Percentiles rank a stretch among this genome's conserved stretches.
phyloP scores from a whole-genome alignment of 2,113 vertebrate genomes.

The Cephalopholis sonnerati region DNA sequence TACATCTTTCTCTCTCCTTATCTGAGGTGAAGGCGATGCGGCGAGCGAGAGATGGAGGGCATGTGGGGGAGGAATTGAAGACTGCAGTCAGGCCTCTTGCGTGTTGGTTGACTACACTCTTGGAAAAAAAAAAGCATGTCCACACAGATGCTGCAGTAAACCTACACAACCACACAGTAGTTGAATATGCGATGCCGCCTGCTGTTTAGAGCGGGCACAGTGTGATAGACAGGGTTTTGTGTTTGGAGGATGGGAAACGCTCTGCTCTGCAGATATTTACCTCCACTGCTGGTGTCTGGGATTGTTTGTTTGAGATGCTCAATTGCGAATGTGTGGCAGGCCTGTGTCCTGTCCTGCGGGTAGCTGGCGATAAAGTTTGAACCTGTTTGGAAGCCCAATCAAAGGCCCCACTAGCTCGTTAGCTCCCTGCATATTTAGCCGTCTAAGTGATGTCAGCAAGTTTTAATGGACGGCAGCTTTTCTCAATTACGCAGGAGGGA shows the following conservation, averaged over 20 bases:
- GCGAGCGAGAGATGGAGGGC: slow-evolving; percentile 29
- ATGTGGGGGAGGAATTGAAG: slow-evolving; percentile 31
- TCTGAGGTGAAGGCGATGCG: slow-evolving; percentile 57
- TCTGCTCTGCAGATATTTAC: slow-evolving; percentile 44
- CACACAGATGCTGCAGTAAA: slow-evolving; percentile 44
- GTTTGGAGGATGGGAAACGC: slow-evolving; percentile 12
- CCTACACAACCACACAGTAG: slow-evolving; percentile 45
- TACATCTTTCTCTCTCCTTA: slow-evolving; percentile 49
- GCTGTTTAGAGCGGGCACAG: slow-evolving; percentile 57
- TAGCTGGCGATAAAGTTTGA: slow-evolving; percentile 68
- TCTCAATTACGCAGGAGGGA: slow-evolving; percentile 82
- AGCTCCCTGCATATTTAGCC: slow-evolving; percentile 77
- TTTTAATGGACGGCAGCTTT: slow-evolving; percentile 85
- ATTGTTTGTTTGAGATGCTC: slow-evolving; percentile 76
- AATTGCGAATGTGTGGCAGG: slow-evolving; percentile 61
- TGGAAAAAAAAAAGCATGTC: background rate
- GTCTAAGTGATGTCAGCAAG: slow-evolving; percentile 82
- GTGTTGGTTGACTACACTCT: slow-evolving; percentile 9
- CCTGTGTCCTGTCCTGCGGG: slow-evolving; percentile 66
- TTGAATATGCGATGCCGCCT: slow-evolving; percentile 31
- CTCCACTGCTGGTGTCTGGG: slow-evolving; percentile 51
- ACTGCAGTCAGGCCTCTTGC: slow-evolving; percentile 18
- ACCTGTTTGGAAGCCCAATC: slow-evolving; percentile 76
- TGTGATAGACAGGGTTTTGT: slow-evolving; percentile 23
- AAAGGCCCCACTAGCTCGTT: slow-evolving; percentile 75